Conservation (phyloP, 2,113 vertebrate species). For the Himantopus leucocephalus region DNA sequence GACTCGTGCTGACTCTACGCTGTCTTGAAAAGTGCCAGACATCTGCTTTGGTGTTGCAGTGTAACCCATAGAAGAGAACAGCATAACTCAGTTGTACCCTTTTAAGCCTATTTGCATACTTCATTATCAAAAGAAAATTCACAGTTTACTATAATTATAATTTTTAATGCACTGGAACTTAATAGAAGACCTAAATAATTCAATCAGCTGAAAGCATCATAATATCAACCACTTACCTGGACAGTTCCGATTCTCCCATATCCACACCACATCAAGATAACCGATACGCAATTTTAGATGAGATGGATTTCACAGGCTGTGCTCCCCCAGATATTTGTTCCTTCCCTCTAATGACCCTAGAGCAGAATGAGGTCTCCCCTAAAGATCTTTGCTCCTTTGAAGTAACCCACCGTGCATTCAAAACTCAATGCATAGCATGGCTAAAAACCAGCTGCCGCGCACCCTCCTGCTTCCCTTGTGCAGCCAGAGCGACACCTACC, state of each 20-base stretch:
- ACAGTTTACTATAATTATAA: neutral
- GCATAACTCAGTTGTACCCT: neutral
- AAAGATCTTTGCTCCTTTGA: neutral
- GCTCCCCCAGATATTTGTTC: rapidly evolving
- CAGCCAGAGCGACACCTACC: neutral
- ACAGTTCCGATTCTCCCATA: too few relatives aligned
- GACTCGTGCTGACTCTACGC: rapidly evolving
- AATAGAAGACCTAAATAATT: neutral
- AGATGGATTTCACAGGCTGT: neutral
- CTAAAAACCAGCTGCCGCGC: neutral
- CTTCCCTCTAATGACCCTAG: neutral
- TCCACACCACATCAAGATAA: neutral
- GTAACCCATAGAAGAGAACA: neutral
- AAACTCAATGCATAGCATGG: rapidly evolving
- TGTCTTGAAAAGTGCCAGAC: neutral
- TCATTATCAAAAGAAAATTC: neutral
- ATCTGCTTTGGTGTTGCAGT: neutral
- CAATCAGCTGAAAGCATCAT: neutral
- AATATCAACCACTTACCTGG: rapidly evolving
- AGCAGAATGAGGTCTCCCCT: neutral
- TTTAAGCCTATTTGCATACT: neutral
- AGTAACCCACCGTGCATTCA: neutral
- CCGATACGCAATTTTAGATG: rapidly evolving
- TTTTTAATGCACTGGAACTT: neutral
- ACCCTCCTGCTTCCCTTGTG: neutral